phyloP scores from a whole-genome alignment of 2,888 invertebrate species.

The Corythucha ciliata region DNA sequence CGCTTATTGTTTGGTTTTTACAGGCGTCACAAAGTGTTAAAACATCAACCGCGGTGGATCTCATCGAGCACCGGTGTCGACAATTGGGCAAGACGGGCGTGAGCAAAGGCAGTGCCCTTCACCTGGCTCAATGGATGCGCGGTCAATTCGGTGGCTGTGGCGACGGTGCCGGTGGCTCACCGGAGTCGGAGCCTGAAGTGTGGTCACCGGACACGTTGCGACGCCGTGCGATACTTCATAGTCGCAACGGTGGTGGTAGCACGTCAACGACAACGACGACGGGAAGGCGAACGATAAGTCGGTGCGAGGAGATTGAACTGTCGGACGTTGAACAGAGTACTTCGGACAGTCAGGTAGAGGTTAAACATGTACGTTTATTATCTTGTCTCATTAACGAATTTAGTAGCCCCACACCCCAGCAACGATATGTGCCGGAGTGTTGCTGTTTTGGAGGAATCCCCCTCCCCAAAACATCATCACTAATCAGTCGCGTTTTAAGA shows the following conservation, averaged over 20 bases:
- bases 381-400: too few relatives aligned
- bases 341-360: conserved; percentile 64
- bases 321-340: conserved; percentile 52
- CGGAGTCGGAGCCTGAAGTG: conserved; percentile 51
- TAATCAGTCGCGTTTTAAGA: too few relatives aligned
- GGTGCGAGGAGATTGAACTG: conserved; percentile 39
- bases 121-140: conserved; percentile 72
- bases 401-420: too few relatives aligned
- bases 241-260: conserved; percentile 15
- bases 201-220: conserved; percentile 55
- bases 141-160: conserved; percentile 61
- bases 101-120: conserved; percentile 61
- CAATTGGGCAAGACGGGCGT: conserved; percentile 53
- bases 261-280: conserved; percentile 19
- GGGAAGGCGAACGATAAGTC: conserved; percentile 43
- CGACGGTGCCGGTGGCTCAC: conserved; percentile 37
- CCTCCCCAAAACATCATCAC: too few relatives aligned
- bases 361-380: conserved; percentile 20
- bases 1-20: too few relatives aligned
- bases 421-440: too few relatives aligned
- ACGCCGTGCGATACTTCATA: conserved; percentile 21
- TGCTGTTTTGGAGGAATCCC: too few relatives aligned
- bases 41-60: conserved; percentile 42
- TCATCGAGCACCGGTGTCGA: conserved; percentile 56
- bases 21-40: conserved; percentile 15